A percentile compares a stretch with the other conserved stretches of the same genome.
These are phyloP conservation scores for Phrynosoma blainvillii DNA, from an alignment of 2,113 vertebrate genomes.

Conservation along the genomic window DNA sequence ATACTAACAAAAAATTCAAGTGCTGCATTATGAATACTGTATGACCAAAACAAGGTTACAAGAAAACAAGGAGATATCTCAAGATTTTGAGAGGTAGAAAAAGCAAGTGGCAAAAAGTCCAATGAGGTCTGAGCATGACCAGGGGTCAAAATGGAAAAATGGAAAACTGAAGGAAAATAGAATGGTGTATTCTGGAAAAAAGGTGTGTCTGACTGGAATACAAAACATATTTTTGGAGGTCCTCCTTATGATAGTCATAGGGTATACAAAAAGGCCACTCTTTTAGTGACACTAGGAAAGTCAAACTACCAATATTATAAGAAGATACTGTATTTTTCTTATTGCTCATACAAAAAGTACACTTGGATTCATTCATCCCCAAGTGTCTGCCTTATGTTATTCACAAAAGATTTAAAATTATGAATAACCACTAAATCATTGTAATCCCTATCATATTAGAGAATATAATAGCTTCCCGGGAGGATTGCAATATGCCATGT, in stretches of 20 bases:
- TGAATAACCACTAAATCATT: conserved; percentile 32
- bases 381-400: background rate
- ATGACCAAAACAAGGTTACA: background rate
- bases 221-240: background rate
- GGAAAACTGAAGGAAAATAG: background rate
- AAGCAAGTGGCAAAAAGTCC: background rate
- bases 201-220: background rate
- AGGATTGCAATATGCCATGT: conserved; percentile 36
- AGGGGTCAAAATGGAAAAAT: background rate
- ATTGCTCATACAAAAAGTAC: background rate
- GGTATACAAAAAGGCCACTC: background rate
- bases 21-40: background rate
- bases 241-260: background rate
- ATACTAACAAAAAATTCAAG: background rate
- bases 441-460: background rate
- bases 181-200: background rate
- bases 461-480: conserved; percentile 17
- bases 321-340: accelerated
- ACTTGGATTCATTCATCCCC: conserved; percentile 4
- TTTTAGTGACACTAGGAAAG: background rate
- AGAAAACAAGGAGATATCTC: background rate
- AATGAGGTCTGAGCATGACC: background rate
- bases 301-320: background rate
- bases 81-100: background rate
- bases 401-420: conserved; percentile 20